Conservation (phyloP, 2,888 invertebrate genomes). For the Tolmerus cingulatus region DNA sequence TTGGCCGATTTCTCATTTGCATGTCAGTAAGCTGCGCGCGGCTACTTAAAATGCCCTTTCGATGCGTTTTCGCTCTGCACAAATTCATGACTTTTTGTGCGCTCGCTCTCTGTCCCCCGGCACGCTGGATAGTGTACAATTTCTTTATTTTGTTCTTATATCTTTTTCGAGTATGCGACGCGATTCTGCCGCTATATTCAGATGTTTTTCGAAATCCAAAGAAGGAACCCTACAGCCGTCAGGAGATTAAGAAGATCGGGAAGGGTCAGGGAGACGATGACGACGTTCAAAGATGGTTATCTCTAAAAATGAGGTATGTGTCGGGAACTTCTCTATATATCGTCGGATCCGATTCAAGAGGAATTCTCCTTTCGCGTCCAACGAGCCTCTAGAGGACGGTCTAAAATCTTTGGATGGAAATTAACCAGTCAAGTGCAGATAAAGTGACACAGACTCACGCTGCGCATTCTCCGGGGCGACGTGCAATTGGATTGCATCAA, state of each 20-base stretch:
- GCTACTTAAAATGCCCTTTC: slow-evolving; percentile 43
- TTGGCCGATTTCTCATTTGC: slow-evolving; percentile 43
- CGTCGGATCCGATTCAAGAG: not conserved
- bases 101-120: not conserved
- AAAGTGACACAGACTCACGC: slow-evolving; percentile 42
- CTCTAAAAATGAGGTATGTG: slow-evolving; percentile 22
- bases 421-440: slow-evolving; percentile 48
- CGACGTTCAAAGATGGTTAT: slow-evolving; percentile 21
- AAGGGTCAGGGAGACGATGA: not conserved
- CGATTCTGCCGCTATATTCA: not conserved
- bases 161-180: not conserved
- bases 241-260: not conserved
- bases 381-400: not conserved
- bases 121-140: not conserved
- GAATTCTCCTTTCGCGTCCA: not conserved
- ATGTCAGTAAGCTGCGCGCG: slow-evolving; percentile 43
- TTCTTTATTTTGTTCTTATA: not conserved
- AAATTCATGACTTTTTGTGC: not conserved
- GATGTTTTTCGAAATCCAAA: slow-evolving; percentile 11
- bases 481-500: slow-evolving; percentile 10
- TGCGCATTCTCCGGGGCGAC: not conserved
- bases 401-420: slow-evolving; percentile 36
- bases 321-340: not conserved
- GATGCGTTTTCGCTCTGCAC: slow-evolving; percentile 11
- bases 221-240: not conserved